Percentiles rank a stretch among this genome's conserved stretches.
These are phyloP conservation scores for Lycodopsis pacificus DNA, from an alignment of 2,797 vertebrate genomes.

Conservation along the genomic window DNA sequence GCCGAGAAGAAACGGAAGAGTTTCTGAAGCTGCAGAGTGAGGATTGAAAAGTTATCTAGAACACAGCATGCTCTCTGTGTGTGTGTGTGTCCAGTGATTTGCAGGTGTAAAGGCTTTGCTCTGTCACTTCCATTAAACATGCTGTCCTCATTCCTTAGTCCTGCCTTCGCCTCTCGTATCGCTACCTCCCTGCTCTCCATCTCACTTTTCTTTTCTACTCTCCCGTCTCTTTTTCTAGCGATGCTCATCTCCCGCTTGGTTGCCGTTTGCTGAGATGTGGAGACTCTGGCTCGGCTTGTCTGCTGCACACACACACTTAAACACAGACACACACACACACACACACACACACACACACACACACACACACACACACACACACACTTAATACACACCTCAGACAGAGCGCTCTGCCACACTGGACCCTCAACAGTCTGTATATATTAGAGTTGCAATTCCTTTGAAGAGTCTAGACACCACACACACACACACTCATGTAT, in stretches of 20 bases:
- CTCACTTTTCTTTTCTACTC: constrained; percentile 27
- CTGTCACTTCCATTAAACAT: constrained; percentile 61
- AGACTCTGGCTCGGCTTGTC: neutral
- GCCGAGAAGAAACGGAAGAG: neutral
- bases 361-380: neutral
- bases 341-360: neutral
- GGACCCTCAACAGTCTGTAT: constrained; percentile 67
- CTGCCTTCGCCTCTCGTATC: constrained; percentile 23
- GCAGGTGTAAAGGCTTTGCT: constrained; percentile 42
- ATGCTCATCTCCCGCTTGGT: constrained; percentile 61
- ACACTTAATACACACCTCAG: constrained; percentile 20
- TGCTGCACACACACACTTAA: neutral
- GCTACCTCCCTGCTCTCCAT: constrained; percentile 13
- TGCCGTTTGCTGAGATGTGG: constrained; percentile 51
- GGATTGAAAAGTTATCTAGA: constrained; percentile 7
- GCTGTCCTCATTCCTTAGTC: constrained; percentile 46
- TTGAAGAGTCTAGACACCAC: constrained; percentile 36
- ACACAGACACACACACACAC: constrained; percentile 14
- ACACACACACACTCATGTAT: constrained; percentile 6
- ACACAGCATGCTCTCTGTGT: neutral
- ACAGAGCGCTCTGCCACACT: constrained; percentile 35
- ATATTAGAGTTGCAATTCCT: constrained; percentile 71
- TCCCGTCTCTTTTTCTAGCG: constrained; percentile 19
- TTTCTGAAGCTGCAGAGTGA: constrained; percentile 14
- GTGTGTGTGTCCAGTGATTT: constrained; percentile 48